Conservation (phyloP, 2,113 vertebrate genomes). For the Solea solea region DNA sequence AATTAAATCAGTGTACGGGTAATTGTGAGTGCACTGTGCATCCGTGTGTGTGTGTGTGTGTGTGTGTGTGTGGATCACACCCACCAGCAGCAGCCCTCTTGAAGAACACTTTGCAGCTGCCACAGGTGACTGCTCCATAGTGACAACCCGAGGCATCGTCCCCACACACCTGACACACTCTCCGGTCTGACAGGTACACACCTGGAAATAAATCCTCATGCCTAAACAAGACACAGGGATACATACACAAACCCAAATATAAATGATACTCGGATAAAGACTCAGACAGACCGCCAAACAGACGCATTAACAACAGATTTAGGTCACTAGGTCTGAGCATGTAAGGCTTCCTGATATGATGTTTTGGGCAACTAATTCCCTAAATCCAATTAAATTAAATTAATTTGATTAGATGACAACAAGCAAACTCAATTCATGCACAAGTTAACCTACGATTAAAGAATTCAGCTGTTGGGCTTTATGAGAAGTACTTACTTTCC, state of each 20-base stretch:
- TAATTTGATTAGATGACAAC: neutral
- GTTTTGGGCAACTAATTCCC: neutral
- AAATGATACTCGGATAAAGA: neutral
- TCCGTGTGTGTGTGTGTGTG: neutral
- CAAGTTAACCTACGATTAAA: constrained; percentile 7
- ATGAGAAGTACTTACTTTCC: neutral
- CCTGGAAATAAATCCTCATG: constrained; percentile 75
- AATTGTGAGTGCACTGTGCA: neutral
- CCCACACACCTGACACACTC: constrained; percentile 92
- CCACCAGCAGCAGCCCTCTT: constrained; percentile 80
- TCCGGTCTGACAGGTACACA: constrained; percentile 89
- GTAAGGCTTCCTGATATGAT: neutral
- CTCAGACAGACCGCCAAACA: neutral
- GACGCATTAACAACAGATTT: neutral
- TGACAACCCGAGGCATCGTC: constrained; percentile 88
- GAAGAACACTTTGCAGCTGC: constrained; percentile 96
- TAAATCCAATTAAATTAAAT: constrained; percentile 10
- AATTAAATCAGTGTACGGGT: constrained; percentile 54
- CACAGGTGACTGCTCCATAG: constrained; percentile 95
- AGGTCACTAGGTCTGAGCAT: neutral
- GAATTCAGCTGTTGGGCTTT: neutral
- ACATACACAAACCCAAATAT: neutral
- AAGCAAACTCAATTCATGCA: neutral
- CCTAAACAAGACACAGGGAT: constrained; percentile 40
- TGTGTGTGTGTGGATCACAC: constrained; percentile 22